Base-by-base conservation (phyloP, 2,797 vertebrate species). In the Catostomus latipinnis region DNA sequence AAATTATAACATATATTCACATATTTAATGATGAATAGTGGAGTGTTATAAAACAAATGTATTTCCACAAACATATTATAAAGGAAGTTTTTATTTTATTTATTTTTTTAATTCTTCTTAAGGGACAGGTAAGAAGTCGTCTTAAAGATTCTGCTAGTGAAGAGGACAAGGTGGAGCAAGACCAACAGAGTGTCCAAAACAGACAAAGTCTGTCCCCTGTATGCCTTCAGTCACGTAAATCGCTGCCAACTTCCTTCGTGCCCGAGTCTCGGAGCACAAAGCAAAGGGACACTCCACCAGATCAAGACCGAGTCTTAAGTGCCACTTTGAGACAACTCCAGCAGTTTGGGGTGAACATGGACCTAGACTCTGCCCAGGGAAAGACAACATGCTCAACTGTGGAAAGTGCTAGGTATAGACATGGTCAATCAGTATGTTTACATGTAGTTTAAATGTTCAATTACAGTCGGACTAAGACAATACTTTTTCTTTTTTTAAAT, bases 81-180 rank as follows among this genome's bases (percentile, higher is more conserved):
- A 57, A 16, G 34, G 34, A 34, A 34, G 34, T 34, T 34, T 6
- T 61, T 34, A 9, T 61, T 45, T 43, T 46, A 13, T 54, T n/a
- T 6, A 13, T 18, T 46, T 34, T 34, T 34, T 53, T 54, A n/a
- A 1, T 86, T 71, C 3, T 62, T 81, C 70, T 16, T 73, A 70
- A 99, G 97, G 93, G 91, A 82, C 96, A 97, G 86, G 94, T 98
- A 76, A 96, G 94, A 82, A 92, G 92, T 68, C 91, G 96, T 46
- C 90, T 97, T 1, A 96, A 93, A 88, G 94, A 91, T 14, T 87
- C 91, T 18, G 81, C 85, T 0, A 85, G 87, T 79, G 88, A 91
- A 8, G 90, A 86, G 34, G 85, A 92, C 34, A 84, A 87, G 6
- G 76, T 80, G 4, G 76, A 84, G 48, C 60, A 81, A 85, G 66